Conservation (phyloP, 2,797 vertebrate species). For the Lophura swinhoii region DNA sequence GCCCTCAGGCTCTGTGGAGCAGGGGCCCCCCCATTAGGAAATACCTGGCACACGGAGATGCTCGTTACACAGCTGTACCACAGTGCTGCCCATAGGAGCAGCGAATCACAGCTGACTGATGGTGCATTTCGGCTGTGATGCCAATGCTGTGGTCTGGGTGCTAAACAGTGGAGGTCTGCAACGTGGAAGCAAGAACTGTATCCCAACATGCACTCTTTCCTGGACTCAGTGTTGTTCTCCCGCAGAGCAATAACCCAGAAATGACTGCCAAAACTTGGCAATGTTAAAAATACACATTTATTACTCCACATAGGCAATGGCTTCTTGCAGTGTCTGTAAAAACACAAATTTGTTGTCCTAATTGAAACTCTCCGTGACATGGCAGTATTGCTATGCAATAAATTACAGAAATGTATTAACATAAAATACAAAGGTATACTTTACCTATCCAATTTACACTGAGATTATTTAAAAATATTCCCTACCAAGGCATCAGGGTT, state of each 20-base stretch:
- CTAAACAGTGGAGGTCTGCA: background rate
- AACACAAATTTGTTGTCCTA: conserved; percentile 8
- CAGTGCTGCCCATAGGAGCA: background rate
- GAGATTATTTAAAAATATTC: conserved; percentile 8
- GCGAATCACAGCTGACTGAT: background rate
- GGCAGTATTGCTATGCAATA: conserved; percentile 62
- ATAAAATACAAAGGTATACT: conserved; percentile 44
- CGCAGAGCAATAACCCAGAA: background rate
- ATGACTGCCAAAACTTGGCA: background rate
- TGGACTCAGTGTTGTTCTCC: accelerated
- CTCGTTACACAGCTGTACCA: background rate
- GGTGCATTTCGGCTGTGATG: background rate
- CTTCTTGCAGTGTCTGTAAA: conserved; percentile 2
- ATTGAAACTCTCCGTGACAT: conserved; percentile 11
- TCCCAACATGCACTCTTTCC: accelerated
- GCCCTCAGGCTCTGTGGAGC: too few species aligned
- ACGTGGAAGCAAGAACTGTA: background rate
- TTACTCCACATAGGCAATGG: conserved; percentile 43
- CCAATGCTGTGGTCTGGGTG: accelerated
- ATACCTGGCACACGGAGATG: background rate
- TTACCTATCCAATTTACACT: conserved; percentile 14
- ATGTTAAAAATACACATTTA: conserved; percentile 68
- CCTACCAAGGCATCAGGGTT: conserved; percentile 17
- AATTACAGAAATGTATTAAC: conserved; percentile 57
- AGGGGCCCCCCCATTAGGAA: too few species aligned